Conservation (phyloP, 1,140 invertebrate species). For the Tribolium castaneum region DNA sequence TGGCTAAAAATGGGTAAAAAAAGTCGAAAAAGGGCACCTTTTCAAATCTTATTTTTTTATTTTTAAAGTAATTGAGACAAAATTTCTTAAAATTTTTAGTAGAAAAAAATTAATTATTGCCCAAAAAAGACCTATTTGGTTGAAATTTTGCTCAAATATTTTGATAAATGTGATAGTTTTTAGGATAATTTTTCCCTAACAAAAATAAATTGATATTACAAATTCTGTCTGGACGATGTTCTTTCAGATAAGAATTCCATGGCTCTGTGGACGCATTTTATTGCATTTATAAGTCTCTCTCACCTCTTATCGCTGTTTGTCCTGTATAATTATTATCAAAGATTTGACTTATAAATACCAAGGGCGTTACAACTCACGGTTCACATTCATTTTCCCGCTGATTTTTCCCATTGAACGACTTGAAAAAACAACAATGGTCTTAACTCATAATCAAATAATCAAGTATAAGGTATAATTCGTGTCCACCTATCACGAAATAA, state of each 20-base stretch:
- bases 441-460: background rate
- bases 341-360: background rate
- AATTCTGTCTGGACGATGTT: no score
- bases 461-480: background rate
- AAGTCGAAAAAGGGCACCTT: no score
- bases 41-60: no score
- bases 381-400: background rate
- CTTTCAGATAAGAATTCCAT: background rate
- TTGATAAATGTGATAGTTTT: no score
- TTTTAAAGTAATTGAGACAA: no score
- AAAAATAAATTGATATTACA: no score
- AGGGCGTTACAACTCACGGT: background rate
- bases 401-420: background rate
- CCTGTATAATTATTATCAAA: background rate
- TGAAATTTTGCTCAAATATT: no score
- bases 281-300: background rate
- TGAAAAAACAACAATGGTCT: background rate
- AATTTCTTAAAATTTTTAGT: no score
- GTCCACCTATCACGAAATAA: background rate
- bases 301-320: background rate
- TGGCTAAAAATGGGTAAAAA: no score
- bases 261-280: background rate
- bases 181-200: no score
- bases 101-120: no score
- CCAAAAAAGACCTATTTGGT: no score